Evolutionary conservation across 2,888 invertebrate species (phyloP).

Genomic region (Drosophila nr. perissopoda): DNA sequence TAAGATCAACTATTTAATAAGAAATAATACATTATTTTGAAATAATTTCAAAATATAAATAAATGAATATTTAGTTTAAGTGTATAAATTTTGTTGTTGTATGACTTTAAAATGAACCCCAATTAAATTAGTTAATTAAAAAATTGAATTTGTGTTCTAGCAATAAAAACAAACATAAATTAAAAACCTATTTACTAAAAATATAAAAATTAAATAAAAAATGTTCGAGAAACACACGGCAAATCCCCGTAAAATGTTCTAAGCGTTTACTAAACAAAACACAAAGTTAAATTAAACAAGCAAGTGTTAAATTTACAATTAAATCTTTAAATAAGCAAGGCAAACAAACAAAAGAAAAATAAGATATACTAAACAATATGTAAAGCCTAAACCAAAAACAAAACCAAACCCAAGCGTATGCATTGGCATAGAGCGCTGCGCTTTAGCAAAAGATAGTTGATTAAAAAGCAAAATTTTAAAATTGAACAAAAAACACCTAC

Average conservation of each 20-base stretch:
- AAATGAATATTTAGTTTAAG: slow-evolving; percentile 70
- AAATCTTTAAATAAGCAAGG: slow-evolving; percentile 72
- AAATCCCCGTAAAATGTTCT: slow-evolving; percentile 68
- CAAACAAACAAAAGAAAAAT: slow-evolving; percentile 39
- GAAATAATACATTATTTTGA: slow-evolving; percentile 69
- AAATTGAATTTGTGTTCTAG: slow-evolving; percentile 80
- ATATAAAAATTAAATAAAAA: slow-evolving; percentile 52
- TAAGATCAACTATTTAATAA: slow-evolving; percentile 74
- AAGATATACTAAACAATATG: slow-evolving; percentile 60
- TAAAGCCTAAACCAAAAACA: slow-evolving; percentile 53
- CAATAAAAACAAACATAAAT: slow-evolving; percentile 67
- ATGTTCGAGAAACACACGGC: slow-evolving; percentile 62
- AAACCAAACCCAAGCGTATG: slow-evolving; percentile 51
- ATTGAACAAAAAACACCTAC: slow-evolving; percentile 80
- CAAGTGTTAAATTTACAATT: slow-evolving; percentile 80
- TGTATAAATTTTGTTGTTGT: slow-evolving; percentile 82
- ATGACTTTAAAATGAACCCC: slow-evolving; percentile 70
- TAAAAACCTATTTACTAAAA: slow-evolving; percentile 60
- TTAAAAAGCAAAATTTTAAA: slow-evolving; percentile 68
- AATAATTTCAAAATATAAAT: slow-evolving; percentile 69
- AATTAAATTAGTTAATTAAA: slow-evolving; percentile 75
- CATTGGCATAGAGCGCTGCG: slow-evolving; percentile 66
- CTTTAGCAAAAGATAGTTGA: slow-evolving; percentile 68
- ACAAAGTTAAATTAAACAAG: slow-evolving; percentile 74
- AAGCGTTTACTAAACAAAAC: slow-evolving; percentile 76